These are phyloP conservation scores for Scomber scombrus DNA, from an alignment of 2,113 vertebrate genomes.

Conservation along the genomic window DNA sequence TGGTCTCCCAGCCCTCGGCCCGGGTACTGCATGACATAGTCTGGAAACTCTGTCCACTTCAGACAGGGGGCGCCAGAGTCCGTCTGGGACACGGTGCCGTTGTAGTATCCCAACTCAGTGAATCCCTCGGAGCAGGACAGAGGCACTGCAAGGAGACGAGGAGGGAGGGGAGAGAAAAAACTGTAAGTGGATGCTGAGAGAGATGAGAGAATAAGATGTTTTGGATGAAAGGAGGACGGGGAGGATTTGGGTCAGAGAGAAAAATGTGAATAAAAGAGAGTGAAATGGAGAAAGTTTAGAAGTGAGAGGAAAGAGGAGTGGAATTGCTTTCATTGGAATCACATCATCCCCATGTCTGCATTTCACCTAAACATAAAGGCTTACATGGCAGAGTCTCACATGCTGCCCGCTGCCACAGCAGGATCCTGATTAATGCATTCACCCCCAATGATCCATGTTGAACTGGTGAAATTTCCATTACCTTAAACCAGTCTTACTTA, in stretches of 20 bases:
- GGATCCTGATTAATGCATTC: slow-evolving; percentile 49
- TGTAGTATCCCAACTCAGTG: slow-evolving; percentile 90
- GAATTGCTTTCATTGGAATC: slow-evolving; percentile 43
- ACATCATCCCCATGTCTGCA: slow-evolving; percentile 60
- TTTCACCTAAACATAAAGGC: slow-evolving; percentile 62
- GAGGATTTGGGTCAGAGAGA: slow-evolving; percentile 52
- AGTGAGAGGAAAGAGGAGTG: slow-evolving; percentile 21
- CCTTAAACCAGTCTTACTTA: slow-evolving; percentile 28
- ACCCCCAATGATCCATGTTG: slow-evolving; percentile 38
- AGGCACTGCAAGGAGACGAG: slow-evolving; percentile 77
- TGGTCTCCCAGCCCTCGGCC: slow-evolving; percentile 91
- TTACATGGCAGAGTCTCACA: slow-evolving; percentile 43
- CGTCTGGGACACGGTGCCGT: slow-evolving; percentile 89
- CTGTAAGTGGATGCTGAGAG: slow-evolving; percentile 4
- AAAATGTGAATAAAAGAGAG: slow-evolving; percentile 38
- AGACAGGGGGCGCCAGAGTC: slow-evolving; percentile 89
- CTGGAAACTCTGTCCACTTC: slow-evolving; percentile 92
- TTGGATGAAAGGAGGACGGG: slow-evolving; percentile 22
- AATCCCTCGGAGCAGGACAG: slow-evolving; percentile 86
- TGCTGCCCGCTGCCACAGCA: slow-evolving; percentile 20
- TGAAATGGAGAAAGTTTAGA: slow-evolving; percentile 31
- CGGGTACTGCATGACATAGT: slow-evolving; percentile 93
- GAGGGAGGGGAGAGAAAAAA: slow-evolving; percentile 1
- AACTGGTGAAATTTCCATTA: slow-evolving; percentile 31
- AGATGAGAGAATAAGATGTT: slow-evolving; percentile 50